phyloP scores from a whole-genome alignment of 2,797 vertebrate species.

The Anabas testudineus region DNA sequence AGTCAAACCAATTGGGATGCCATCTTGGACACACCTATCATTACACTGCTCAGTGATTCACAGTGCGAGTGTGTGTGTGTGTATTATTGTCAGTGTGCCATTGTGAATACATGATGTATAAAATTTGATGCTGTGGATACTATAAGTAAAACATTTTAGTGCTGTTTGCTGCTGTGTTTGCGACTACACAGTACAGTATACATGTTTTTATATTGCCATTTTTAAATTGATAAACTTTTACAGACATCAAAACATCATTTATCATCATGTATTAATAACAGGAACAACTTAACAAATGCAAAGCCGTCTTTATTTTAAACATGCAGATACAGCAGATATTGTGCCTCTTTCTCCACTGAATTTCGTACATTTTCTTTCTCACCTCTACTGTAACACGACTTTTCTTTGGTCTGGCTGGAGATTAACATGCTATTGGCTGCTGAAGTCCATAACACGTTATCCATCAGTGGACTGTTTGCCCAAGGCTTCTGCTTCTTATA shows the following conservation, averaged over 20 bases:
- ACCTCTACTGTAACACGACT: not conserved
- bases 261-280: no score
- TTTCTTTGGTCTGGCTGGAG: constrained; percentile 33
- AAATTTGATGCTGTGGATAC: not conserved
- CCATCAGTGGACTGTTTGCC: constrained; percentile 44
- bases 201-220: no score
- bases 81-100: constrained; percentile 12
- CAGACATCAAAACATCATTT: no score
- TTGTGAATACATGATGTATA: constrained; percentile 18
- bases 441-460: constrained; percentile 32
- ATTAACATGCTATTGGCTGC: constrained; percentile 32
- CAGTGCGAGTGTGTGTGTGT: constrained; percentile 7
- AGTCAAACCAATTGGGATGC: constrained; percentile 63
- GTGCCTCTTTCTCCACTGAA: not conserved
- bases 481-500: constrained; percentile 31
- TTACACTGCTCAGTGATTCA: constrained; percentile 71
- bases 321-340: not conserved
- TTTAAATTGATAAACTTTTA: no score
- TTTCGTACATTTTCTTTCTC: not conserved
- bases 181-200: no score
- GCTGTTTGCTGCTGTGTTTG: not conserved
- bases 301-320: not conserved
- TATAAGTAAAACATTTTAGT: not conserved
- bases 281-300: not conserved
- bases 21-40: constrained; percentile 59